Percentiles rank a stretch among this genome's conserved stretches.
These are phyloP conservation scores for Pammene fasciana DNA, from an alignment of 2,888 invertebrate genomes.

Conservation along the genomic window DNA sequence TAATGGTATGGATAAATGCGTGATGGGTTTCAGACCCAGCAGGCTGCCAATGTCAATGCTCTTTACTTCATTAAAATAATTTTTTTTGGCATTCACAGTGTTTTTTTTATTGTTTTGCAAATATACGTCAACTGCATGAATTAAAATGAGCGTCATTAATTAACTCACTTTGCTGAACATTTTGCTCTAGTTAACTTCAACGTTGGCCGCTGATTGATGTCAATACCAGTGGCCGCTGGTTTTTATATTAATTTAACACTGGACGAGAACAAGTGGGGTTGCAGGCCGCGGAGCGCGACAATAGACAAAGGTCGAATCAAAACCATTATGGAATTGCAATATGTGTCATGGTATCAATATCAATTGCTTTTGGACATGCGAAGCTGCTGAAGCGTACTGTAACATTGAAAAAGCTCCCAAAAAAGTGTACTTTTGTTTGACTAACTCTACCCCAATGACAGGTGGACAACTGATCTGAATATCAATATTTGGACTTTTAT, in stretches of 20 bases:
- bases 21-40: too few species aligned
- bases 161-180: constrained; percentile 76
- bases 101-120: background rate
- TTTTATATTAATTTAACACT: constrained; percentile 70
- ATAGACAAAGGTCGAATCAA: constrained; percentile 65
- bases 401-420: constrained; percentile 12
- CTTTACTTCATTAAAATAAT: background rate
- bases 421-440: constrained; percentile 14
- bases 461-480: too few species aligned
- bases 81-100: too few species aligned
- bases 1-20: too few species aligned
- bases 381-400: constrained; percentile 45
- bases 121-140: background rate
- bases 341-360: constrained; percentile 73
- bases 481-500: too few species aligned
- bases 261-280: constrained; percentile 74
- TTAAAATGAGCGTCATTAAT: constrained; percentile 10
- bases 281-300: constrained; percentile 65
- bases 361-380: constrained; percentile 55
- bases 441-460: background rate
- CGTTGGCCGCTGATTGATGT: constrained; percentile 68
- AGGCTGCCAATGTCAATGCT: too few species aligned
- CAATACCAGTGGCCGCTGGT: constrained; percentile 59
- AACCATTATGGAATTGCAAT: constrained; percentile 64
- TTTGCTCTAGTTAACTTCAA: constrained; percentile 61